Conservation (phyloP, 2,888 invertebrate species). For the Byasa hedistus region DNA sequence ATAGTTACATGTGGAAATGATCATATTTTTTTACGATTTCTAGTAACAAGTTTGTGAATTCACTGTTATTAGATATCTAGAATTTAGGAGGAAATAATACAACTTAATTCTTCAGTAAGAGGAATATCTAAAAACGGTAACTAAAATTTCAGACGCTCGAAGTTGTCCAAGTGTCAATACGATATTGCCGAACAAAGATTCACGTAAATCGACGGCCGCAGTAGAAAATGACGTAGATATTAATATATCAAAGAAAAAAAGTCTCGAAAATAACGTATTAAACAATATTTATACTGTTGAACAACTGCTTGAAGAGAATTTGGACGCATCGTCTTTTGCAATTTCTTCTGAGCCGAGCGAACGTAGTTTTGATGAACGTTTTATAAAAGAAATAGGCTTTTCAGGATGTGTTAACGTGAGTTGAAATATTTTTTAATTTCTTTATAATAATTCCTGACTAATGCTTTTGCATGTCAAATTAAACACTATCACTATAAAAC, state of each 20-base stretch:
- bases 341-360: constrained; percentile 22
- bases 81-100: too few relatives aligned
- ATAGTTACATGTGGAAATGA: too few relatives aligned
- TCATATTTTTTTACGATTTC: too few relatives aligned
- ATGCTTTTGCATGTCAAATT: too few relatives aligned
- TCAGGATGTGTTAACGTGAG: constrained; percentile 44
- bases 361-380: constrained; percentile 41
- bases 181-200: constrained; percentile 1
- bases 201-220: constrained; percentile 1
- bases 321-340: constrained; percentile 31
- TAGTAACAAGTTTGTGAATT: too few relatives aligned
- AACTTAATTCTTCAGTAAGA: too few relatives aligned
- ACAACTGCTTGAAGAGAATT: constrained; percentile 32
- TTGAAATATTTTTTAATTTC: constrained; percentile 4
- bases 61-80: too few relatives aligned
- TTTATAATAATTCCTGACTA: neutral
- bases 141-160: constrained; percentile 12
- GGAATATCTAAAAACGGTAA: neutral
- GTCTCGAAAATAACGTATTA: constrained; percentile 2
- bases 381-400: constrained; percentile 41
- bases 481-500: too few relatives aligned
- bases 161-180: constrained; percentile 10
- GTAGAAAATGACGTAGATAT: neutral
- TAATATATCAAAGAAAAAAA: constrained; percentile 1
- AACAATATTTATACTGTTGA: constrained; percentile 19